A percentile compares a stretch with the other conserved stretches of the same genome.
Evolutionary conservation across 1,140 invertebrate species (phyloP).

Genomic region (Neomicropteryx cornuta): DNA sequence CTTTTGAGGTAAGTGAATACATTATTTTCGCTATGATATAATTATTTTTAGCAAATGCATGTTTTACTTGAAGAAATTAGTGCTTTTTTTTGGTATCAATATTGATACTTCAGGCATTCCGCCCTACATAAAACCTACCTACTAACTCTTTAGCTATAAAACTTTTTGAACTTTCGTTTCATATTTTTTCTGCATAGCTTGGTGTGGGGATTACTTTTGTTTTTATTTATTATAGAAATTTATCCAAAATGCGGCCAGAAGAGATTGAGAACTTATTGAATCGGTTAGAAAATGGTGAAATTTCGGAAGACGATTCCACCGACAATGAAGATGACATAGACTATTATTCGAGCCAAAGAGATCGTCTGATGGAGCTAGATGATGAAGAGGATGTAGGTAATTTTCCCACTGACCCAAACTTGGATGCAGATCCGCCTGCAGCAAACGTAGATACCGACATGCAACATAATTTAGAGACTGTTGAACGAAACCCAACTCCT

Average conservation of each 20-base stretch:
- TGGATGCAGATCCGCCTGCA: constrained; percentile 15
- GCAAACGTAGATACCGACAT: constrained; percentile 1
- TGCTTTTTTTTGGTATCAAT: constrained; percentile 20
- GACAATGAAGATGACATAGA: constrained; percentile 4
- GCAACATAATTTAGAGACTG: background rate
- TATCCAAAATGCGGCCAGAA: constrained; percentile 22
- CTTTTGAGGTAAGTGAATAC: constrained; percentile 23
- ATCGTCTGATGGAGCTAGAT: constrained; percentile 1
- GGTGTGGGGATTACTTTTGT: constrained; percentile 20
- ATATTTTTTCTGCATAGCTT: constrained; percentile 21
- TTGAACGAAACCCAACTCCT: background rate
- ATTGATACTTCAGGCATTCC: constrained; percentile 21
- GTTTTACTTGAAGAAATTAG: constrained; percentile 22
- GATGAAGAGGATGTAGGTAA: constrained; percentile 15
- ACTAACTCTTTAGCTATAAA: constrained; percentile 22
- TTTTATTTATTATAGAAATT: constrained; percentile 22
- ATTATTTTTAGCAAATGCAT: constrained; percentile 20
- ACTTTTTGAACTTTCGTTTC: constrained; percentile 19
- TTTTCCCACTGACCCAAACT: constrained; percentile 22
- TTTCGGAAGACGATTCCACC: constrained; percentile 1
- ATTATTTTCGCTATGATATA: constrained; percentile 24
- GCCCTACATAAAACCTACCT: constrained; percentile 22
- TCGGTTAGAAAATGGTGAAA: constrained; percentile 8
- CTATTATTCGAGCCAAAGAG: constrained; percentile 3
- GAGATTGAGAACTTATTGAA: constrained; percentile 16